Conservation (phyloP, 2,797 vertebrate genomes). For the Sphenopsis melanotis region DNA sequence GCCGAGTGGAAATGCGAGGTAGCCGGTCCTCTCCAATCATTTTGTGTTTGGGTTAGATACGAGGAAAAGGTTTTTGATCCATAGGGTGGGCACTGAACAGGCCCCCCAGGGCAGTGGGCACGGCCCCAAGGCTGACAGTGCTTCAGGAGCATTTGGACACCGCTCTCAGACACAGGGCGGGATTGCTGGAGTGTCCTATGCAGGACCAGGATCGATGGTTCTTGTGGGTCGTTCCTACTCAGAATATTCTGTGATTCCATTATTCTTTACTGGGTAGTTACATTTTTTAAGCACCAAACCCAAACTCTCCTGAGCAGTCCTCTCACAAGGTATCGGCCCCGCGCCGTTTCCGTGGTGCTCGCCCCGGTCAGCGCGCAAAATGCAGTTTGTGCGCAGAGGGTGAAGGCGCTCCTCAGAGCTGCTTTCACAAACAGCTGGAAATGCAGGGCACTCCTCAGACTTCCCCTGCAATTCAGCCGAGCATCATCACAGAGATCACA, state of each 20-base stretch:
- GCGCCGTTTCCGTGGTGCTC: background rate
- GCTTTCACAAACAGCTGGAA: background rate
- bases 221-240: background rate
- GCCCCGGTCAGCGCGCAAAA: fast-evolving
- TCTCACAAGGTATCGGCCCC: fast-evolving
- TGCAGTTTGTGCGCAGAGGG: fast-evolving
- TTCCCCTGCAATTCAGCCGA: background rate
- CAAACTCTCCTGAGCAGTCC: background rate
- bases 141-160: background rate
- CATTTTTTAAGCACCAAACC: background rate
- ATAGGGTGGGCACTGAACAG: background rate
- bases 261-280: background rate
- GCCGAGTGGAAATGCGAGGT: fast-evolving
- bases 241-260: background rate
- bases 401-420: background rate
- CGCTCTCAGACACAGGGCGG: fast-evolving
- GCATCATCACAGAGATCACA: background rate
- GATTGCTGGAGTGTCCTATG: background rate
- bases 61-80: background rate
- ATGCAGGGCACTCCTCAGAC: background rate
- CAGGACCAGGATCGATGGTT: background rate
- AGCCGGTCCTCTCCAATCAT: fast-evolving
- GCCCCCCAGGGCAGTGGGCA: background rate
- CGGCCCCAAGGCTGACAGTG: background rate
- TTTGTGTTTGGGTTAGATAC: background rate